phyloP scores from a whole-genome alignment of 92 coral and sea anemone genomes.

The Palythoa caribaeorum region DNA sequence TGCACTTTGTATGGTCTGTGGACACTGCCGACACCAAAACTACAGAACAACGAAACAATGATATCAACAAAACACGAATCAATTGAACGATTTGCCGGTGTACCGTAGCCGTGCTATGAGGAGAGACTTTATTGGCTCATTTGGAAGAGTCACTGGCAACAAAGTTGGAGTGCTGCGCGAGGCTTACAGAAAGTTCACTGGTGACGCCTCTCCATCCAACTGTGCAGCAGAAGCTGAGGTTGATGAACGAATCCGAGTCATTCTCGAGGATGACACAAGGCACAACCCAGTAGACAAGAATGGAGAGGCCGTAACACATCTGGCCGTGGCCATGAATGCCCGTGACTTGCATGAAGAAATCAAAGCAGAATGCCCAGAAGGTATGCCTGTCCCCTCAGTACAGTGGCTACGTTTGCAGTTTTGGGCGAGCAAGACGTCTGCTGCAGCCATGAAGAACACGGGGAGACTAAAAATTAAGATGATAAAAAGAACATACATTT shows the following conservation, averaged over 20 bases:
- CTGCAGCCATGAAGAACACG: constrained; percentile 49
- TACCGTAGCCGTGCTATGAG: constrained; percentile 56
- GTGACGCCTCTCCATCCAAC: constrained; percentile 21
- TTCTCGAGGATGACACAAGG: constrained; percentile 48
- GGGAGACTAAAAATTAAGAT: constrained; percentile 58
- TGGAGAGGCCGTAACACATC: constrained; percentile 37
- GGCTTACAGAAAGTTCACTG: constrained; percentile 55
- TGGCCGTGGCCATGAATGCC: constrained; percentile 19
- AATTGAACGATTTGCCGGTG: constrained; percentile 49
- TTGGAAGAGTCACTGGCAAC: constrained; percentile 42
- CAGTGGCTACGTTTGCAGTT: constrained; percentile 59
- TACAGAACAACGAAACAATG: constrained; percentile 10
- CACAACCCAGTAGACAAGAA: constrained; percentile 47
- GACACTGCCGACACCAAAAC: constrained; percentile 39
- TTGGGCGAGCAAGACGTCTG: constrained; percentile 53
- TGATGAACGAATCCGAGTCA: constrained; percentile 19
- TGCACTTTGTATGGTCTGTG: constrained; percentile 59
- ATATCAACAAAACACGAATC: constrained; percentile 41
- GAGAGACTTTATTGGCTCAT: too few relatives aligned
- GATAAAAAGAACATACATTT: constrained; percentile 65
- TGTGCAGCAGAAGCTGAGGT: constrained; percentile 9
- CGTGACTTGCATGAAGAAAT: constrained; percentile 54
- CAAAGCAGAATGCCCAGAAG: constrained; percentile 54
- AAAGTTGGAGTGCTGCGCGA: constrained; percentile 48
- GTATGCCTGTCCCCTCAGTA: constrained; percentile 48